Evolutionary conservation across 2,888 invertebrate species (phyloP).

Genomic region (Microplitis deprimator): DNA sequence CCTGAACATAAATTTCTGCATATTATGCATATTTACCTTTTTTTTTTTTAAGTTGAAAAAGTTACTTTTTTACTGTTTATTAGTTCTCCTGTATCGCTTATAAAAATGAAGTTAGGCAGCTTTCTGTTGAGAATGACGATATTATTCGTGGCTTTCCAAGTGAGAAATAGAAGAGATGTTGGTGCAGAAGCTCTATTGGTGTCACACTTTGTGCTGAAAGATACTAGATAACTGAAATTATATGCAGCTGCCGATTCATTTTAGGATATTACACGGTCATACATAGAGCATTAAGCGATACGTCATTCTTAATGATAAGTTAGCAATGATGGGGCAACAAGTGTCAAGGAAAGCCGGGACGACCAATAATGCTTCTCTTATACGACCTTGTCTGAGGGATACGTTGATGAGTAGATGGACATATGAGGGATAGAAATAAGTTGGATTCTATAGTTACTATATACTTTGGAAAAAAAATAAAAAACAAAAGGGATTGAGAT

Average conservation of each 20-base stretch:
- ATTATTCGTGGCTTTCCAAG: background rate
- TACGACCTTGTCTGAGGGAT: background rate
- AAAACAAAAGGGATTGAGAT: constrained; percentile 16
- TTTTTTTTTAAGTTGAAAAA: no score
- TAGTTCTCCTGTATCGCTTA: background rate
- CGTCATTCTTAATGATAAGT: constrained; percentile 51
- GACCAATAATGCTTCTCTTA: constrained; percentile 1
- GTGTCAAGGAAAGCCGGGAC: constrained; percentile 1
- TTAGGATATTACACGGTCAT: constrained; percentile 53
- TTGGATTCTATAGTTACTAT: background rate
- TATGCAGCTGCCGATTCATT: constrained; percentile 49
- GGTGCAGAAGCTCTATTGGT: constrained; percentile 5
- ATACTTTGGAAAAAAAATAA: background rate
- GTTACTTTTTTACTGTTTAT: no score
- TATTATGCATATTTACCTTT: no score
- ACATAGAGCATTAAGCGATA: constrained; percentile 49
- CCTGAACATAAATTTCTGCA: no score
- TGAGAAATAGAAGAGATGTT: constrained; percentile 15
- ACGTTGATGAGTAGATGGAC: constrained; percentile 10
- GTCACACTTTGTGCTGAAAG: constrained; percentile 9
- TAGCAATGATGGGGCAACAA: constrained; percentile 40
- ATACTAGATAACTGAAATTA: constrained; percentile 31
- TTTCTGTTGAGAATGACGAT: no score
- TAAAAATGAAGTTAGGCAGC: no score
- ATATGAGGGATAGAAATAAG: constrained; percentile 1